A percentile compares a stretch with the other conserved stretches of the same genome.
These are phyloP conservation scores for Hexactinellida sp. DNA, from an alignment of 37 sponge, comb jelly and placozoan species.

Conservation along the genomic window DNA sequence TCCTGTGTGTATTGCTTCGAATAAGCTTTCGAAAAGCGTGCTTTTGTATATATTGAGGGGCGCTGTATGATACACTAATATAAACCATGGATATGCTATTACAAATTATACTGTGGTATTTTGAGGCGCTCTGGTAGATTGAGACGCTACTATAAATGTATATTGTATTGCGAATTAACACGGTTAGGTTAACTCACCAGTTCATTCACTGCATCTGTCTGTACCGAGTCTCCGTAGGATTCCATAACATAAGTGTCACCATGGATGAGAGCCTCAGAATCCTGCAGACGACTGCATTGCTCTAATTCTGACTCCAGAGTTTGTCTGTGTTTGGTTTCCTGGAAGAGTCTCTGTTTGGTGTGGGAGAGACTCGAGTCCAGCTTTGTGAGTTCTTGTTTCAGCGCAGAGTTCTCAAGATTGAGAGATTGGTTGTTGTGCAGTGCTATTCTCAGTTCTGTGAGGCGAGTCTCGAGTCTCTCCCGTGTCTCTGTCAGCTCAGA, in stretches of 20 bases:
- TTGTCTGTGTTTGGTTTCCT: slow-evolving; percentile 5
- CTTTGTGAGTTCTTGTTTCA: slow-evolving; percentile 5
- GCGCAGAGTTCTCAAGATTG: not conserved
- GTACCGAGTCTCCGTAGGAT: not conserved
- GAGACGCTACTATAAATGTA: no score
- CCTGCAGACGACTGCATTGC: not conserved
- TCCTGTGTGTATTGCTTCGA: no score
- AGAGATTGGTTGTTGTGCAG: slow-evolving; percentile 6
- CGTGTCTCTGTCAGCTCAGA: not conserved
- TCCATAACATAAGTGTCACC: not conserved
- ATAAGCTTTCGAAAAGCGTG: no score
- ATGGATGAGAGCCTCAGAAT: not conserved
- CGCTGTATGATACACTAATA: no score
- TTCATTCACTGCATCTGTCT: not conserved
- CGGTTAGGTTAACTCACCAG: not conserved
- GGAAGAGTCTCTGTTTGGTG: not conserved
- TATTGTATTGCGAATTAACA: no score
- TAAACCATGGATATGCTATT: no score
- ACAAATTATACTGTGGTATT: no score
- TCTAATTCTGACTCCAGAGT: not conserved
- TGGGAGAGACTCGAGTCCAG: not conserved
- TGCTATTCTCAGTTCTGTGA: not conserved
- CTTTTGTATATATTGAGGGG: no score
- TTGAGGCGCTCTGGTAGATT: no score
- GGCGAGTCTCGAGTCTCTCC: not conserved